Percentiles rank a stretch among this genome's conserved stretches.
These are phyloP conservation scores for Perccottus glenii DNA, from an alignment of 2,113 vertebrate species.

Conservation along the genomic window DNA sequence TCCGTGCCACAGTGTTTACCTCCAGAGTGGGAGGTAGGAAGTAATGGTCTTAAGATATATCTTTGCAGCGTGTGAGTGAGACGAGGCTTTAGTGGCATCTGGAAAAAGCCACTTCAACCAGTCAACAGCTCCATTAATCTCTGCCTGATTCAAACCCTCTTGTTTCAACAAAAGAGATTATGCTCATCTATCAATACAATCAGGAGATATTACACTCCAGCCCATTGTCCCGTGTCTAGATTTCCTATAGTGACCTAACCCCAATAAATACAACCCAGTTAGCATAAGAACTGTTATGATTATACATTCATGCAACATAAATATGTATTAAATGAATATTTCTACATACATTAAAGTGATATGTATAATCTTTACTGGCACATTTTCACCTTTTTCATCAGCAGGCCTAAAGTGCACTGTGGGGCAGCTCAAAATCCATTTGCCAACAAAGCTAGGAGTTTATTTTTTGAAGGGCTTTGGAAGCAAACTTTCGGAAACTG, in stretches of 20 bases:
- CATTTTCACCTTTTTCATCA: background rate
- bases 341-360: background rate
- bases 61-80: conserved; percentile 14
- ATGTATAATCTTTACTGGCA: background rate
- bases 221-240: conserved; percentile 9
- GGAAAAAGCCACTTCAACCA: conserved; percentile 53
- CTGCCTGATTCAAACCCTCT: conserved; percentile 42
- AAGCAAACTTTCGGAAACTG: background rate
- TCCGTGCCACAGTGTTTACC: conserved; percentile 21
- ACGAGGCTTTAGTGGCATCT: conserved; percentile 38
- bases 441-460: background rate
- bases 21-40: conserved; percentile 9
- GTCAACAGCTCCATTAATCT: conserved; percentile 61
- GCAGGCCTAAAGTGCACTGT: background rate
- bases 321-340: background rate
- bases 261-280: background rate
- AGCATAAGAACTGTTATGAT: background rate
- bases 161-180: conserved; percentile 56
- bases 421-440: background rate
- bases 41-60: conserved; percentile 10
- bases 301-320: conserved; percentile 1
- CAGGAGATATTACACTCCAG: conserved; percentile 13
- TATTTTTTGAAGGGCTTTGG: background rate
- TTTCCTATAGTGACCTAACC: conserved; percentile 8
- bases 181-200: conserved; percentile 63